Evolutionary conservation across 35 echinoderm and acorn worm genomes (phyloP).

Genomic region (Lytechinus pictus): DNA sequence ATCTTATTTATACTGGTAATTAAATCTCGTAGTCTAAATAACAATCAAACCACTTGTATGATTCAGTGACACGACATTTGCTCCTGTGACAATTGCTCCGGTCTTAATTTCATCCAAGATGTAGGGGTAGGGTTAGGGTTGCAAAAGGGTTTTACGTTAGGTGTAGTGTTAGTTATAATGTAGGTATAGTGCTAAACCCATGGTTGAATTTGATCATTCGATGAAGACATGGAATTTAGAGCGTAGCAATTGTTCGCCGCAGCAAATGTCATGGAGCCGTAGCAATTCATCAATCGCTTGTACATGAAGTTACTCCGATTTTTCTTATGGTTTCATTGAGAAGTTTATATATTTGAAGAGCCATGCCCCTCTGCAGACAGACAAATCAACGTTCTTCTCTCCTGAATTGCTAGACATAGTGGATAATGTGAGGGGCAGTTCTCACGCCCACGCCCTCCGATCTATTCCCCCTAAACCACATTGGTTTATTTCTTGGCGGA

Average conservation of each 20-base stretch:
- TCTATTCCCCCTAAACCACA: background rate
- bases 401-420: background rate
- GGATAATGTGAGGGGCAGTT: background rate
- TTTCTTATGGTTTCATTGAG: background rate
- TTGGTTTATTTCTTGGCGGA: background rate
- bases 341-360: background rate
- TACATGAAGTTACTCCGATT: background rate
- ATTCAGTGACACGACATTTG: background rate
- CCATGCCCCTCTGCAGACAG: background rate
- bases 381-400: background rate
- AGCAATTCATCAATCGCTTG: too few species aligned
- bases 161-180: too few species aligned
- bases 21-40: background rate
- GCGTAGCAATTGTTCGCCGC: too few species aligned
- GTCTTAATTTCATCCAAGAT: too few species aligned
- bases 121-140: too few species aligned
- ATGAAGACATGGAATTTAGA: too few species aligned
- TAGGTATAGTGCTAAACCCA: too few species aligned
- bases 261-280: too few species aligned
- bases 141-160: too few species aligned
- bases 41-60: background rate
- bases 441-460: constrained; percentile 35
- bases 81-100: background rate
- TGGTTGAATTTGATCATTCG: too few species aligned
- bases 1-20: too few species aligned